Evolutionary conservation across 2,797 vertebrate genomes (phyloP).

Genomic region (Chelonia mydas): DNA sequence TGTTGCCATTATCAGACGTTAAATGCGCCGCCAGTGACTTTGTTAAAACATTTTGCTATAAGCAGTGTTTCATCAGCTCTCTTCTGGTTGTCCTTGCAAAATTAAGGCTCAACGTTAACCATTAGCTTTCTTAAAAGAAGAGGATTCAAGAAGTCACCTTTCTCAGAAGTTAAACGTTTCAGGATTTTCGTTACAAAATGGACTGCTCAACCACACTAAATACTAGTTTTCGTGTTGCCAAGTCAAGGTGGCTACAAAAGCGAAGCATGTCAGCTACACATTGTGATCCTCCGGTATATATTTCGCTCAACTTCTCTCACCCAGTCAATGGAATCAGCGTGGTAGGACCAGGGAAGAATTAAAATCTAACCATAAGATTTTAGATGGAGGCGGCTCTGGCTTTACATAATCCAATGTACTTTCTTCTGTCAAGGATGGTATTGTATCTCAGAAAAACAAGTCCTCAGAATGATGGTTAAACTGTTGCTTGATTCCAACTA

Average conservation of each 20-base stretch:
- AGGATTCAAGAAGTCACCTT: not conserved
- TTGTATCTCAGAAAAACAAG: accelerated
- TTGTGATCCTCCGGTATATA: not conserved
- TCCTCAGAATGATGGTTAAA: not conserved
- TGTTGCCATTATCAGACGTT: accelerated
- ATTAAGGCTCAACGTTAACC: not conserved
- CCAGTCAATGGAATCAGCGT: not conserved
- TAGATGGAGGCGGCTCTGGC: accelerated
- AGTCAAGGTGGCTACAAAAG: not conserved
- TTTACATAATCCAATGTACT: accelerated
- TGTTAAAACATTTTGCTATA: too few species aligned
- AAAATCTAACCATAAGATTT: not conserved
- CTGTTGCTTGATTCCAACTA: accelerated
- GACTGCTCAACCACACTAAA: not conserved
- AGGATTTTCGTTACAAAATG: accelerated
- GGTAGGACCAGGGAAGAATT: accelerated
- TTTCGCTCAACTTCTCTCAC: not conserved
- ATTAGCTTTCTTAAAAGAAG: accelerated
- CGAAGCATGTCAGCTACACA: accelerated
- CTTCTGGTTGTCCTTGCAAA: not conserved
- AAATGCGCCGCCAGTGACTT: not conserved
- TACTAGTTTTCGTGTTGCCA: not conserved
- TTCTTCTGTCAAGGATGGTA: accelerated
- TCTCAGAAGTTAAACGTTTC: accelerated
- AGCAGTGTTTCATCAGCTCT: not conserved